These are phyloP conservation scores for Pachyseris speciosa DNA, from an alignment of 64 coral and sea anemone genomes.

Conservation along the genomic window DNA sequence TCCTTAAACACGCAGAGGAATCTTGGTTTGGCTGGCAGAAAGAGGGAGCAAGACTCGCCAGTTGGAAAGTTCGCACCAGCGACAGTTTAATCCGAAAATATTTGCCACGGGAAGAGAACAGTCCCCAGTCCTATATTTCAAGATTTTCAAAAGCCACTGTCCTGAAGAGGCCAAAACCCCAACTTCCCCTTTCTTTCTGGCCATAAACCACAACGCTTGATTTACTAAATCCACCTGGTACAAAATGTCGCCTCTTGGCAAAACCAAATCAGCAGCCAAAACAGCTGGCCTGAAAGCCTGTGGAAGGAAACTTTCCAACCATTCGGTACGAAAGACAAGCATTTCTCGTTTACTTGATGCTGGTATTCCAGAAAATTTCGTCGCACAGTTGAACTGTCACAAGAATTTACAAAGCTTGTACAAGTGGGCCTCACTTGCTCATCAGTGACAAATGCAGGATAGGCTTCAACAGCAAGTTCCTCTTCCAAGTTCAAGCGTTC, in stretches of 20 bases:
- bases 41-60: conserved; percentile 66
- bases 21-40: conserved; percentile 59
- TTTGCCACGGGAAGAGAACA: conserved; percentile 58
- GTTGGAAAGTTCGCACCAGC: conserved; percentile 24
- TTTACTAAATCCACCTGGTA: conserved; percentile 19
- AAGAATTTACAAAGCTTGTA: too few relatives aligned
- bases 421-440: too few relatives aligned
- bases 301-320: too few relatives aligned
- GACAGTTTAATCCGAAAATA: conserved; percentile 52
- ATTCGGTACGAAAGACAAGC: too few relatives aligned
- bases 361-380: too few relatives aligned
- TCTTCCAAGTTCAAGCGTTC: too few relatives aligned
- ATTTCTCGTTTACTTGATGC: too few relatives aligned
- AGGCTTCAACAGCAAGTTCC: too few relatives aligned
- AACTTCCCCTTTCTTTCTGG: conserved; percentile 10
- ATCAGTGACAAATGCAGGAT: too few relatives aligned
- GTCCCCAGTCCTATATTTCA: conserved; percentile 62
- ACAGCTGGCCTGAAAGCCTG: too few relatives aligned
- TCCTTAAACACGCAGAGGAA: conserved; percentile 55
- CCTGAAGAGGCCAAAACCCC: conserved; percentile 61
- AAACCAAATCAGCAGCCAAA: too few relatives aligned
- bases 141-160: conserved; percentile 55
- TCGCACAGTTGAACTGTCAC: too few relatives aligned
- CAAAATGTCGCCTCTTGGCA: conserved; percentile 40
- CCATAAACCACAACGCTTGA: conserved; percentile 8